Evolutionary conservation across 2,888 invertebrate genomes (phyloP), one percentile per base, ranked within the genome.

Genomic region (Platynereis dumerilii): DNA sequence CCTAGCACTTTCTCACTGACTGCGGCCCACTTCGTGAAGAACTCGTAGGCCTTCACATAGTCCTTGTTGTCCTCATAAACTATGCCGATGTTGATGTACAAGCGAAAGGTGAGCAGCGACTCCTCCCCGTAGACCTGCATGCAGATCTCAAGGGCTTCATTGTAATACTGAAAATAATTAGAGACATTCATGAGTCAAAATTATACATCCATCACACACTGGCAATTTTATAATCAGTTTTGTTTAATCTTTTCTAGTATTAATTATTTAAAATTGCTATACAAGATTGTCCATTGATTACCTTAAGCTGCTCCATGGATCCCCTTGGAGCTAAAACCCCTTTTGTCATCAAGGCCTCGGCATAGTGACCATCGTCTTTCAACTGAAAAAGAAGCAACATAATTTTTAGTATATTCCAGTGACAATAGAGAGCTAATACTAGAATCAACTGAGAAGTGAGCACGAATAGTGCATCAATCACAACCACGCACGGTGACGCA

Each of bases 51-150:
- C 61, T 80, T 80, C 65, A 78, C 78, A 68, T 76, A 82, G 74
- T 82, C 76, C 64, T 76, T 78, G 65, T 80, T 82, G 70, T 82
- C 82, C 63, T 82, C 82, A 55, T 80, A 80, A 12, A 81, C 80
- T 44, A 82, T 82, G 48, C 81, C 82, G 55, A 82, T 82, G 69
- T 82, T 82, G 69, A 82, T 82, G 73, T 82, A 82, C 29, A 82
- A 76, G 59, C 82, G 72, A 20, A 80, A 79, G 28, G 79, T 80
- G 27, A 82, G 75, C 17, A 81, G 79, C 67, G 80, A 80, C 59
- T 78, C 75, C 69, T 82, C 82, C 17, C 82, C 82, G 65, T 80
- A 82, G 75, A 82, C 80, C 71, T 82, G 81, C 76, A 78, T 79
- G 63, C 80, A 79, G 58, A 82, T 71, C 60, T 82, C 81, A 78